Base-by-base conservation (phyloP, 2,113 vertebrate species). In the Protomyctophum bolini region DNA sequence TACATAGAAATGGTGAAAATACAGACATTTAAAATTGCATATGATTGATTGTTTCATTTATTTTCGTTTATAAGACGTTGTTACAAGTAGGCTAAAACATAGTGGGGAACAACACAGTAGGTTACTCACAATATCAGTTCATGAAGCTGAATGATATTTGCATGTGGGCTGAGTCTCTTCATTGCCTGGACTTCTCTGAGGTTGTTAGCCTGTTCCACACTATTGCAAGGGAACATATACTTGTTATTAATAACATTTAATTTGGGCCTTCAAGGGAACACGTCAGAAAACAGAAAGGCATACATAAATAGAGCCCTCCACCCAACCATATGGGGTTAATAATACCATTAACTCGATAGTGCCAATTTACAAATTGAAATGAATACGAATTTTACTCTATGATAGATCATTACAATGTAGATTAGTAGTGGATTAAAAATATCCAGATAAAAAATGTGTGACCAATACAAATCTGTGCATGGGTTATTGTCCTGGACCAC, bases 111-210 rank as follows among this genome's bases (percentile, higher is more conserved):
- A 57, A 49, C 9, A 15, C 10, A 56, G 0, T 12, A 48, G 52
- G 33, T 6, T 73, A 90, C 93, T 93, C 80, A 94, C 93, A 90
- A 93, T 72, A 94, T 83, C 52, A 94, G 80, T 55, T 94, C 91
- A 41, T 91, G 90, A 0, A 91, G 87, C 72, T 90, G 88, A 80
- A 91, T 83, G 72, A 91, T 90, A 48, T 91, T 91, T 54, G 86
- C 77, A 49, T 91, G 90, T 0, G 90, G 90, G 52, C 88, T 86
- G 48, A 91, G 84, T 51, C 85, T 84, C 79, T 86, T 91, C 88
- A 90, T 90, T 6, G 88, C 90, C 63, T 90, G 88, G 65, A 91
- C 88, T 64, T 91, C 90, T 7, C 85, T 79, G 62, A 91, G 83
- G 70, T 90, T 91, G 78, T 90, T 87, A 68, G 90, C 88, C 70